Percentiles rank a stretch among this genome's conserved stretches.
phyloP scores from a whole-genome alignment of 2,888 invertebrate species.

The Tryphoninae sp. region DNA sequence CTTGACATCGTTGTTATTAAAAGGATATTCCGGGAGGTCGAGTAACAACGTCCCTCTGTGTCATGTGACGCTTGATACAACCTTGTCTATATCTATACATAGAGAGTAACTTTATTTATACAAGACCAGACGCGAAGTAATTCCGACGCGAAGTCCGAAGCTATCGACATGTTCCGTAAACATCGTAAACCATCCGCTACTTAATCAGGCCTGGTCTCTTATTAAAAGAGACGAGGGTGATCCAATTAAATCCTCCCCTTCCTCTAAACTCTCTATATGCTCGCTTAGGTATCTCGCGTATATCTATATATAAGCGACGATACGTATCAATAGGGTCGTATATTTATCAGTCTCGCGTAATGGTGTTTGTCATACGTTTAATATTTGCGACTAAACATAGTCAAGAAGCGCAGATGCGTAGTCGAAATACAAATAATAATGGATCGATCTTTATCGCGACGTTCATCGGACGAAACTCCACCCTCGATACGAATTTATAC shows the following conservation, averaged over 20 bases:
- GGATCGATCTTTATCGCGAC: conserved; percentile 54
- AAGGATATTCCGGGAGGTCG: neutral
- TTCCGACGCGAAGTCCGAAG: conserved; percentile 8
- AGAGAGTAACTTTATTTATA: neutral
- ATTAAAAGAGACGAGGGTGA: conserved; percentile 61
- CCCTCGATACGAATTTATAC: neutral
- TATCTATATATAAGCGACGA: conserved; percentile 28
- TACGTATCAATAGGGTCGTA: conserved; percentile 25
- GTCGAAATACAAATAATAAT: conserved; percentile 45
- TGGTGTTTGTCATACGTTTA: conserved; percentile 42
- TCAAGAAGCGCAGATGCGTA: conserved; percentile 59
- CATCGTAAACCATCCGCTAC: conserved; percentile 78
- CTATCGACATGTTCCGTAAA: conserved; percentile 76
- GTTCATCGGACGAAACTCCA: conserved; percentile 26
- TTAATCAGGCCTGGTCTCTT: conserved; percentile 74
- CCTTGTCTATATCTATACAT: neutral
- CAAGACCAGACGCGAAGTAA: neutral
- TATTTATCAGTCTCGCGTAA: conserved; percentile 39
- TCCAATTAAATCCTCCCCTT: conserved; percentile 56
- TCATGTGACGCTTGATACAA: neutral
- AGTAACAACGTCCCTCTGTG: neutral
- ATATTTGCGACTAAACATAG: conserved; percentile 39
- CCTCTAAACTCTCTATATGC: conserved; percentile 34
- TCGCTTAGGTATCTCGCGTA: conserved; percentile 11
- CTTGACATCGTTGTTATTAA: neutral